These are phyloP conservation scores for Trachelipus rathkii DNA, from an alignment of 1,140 invertebrate species.

Conservation along the genomic window DNA sequence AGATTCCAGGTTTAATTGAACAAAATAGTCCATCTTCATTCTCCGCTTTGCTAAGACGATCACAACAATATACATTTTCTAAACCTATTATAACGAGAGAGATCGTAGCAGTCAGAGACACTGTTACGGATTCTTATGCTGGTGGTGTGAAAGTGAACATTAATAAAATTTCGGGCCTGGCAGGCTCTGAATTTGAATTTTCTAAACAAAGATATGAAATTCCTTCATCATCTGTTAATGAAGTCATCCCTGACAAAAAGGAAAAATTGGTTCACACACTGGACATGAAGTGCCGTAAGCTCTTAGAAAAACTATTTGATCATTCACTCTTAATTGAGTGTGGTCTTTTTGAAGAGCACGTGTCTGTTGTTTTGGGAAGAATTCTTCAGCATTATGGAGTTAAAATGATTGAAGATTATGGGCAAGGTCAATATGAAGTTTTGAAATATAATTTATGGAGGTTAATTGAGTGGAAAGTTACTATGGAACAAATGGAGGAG, in stretches of 20 bases:
- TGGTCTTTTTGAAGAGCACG: constrained; percentile 40
- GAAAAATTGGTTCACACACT: constrained; percentile 30
- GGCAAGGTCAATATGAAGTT: constrained; percentile 44
- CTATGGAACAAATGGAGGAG: constrained; percentile 45
- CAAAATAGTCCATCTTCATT: too few relatives aligned
- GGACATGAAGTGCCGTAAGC: constrained; percentile 41
- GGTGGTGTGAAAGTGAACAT: constrained; percentile 42
- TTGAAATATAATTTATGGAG: constrained; percentile 45
- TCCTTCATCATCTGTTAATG: constrained; percentile 27
- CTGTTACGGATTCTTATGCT: constrained; percentile 37
- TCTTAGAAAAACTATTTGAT: constrained; percentile 40
- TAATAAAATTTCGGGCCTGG: constrained; percentile 39
- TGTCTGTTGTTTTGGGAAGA: constrained; percentile 41
- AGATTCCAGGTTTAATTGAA: too few relatives aligned
- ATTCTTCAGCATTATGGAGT: constrained; percentile 44
- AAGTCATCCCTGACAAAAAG: constrained; percentile 14
- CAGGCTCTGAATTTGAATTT: neutral
- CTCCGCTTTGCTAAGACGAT: constrained; percentile 2
- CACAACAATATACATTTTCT: neutral
- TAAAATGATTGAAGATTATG: constrained; percentile 45
- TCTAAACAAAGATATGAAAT: neutral
- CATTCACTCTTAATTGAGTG: constrained; percentile 34
- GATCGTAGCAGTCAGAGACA: constrained; percentile 38
- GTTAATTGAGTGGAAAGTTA: constrained; percentile 45
- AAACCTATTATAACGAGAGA: constrained; percentile 36